Evolutionary conservation across 2,113 vertebrate species (phyloP), one percentile per base, ranked within the genome.

Genomic region (Excalfactoria chinensis): DNA sequence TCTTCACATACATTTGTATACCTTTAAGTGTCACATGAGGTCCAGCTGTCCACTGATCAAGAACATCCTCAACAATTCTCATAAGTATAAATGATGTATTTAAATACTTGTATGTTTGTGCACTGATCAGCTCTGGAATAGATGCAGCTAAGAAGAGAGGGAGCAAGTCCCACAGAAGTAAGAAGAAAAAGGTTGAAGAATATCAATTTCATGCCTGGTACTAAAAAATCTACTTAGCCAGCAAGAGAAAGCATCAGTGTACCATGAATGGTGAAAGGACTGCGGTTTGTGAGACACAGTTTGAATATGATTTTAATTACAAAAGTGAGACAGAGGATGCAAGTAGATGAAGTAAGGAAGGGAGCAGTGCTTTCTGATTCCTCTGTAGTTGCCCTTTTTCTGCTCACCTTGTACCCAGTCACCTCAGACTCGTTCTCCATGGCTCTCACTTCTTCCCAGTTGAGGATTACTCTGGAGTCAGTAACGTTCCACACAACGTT

Each of bases 361-460:
- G 18, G 5, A 8, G 48, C 23, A 1, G 1, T 19, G 34, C 1
- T 22, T 30, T 67, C 64, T 64, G 56, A 1, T 48, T 11, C 17
- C 63, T 10, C 10, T 72, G 12, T 23, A 49, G 10, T 26, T 23
- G 26, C 20, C 40, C 34, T 37, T n/a, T 20, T 72, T 43, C 32
- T 46, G 97, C 98, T 95, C 93, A 99, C 99, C 97, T 98, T 98
- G 95, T 99, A 99, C 13, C 99, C 99, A 7, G 96, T 99, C 96
- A 99, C 99, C 96, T 98, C 98, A 2, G 99, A 99, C 96, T 99
- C 99, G 1, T 98, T 99, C 96, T 99, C 99, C 97, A 97, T 97
- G 13, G 99, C 98, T 84, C 98, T 97, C 4, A 99, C 98, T n/a
- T 98, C 98, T 79, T 99, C 99, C 99, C 99, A 99, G 93, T 98